These are phyloP conservation scores for Julus scanicus DNA, from an alignment of 2,888 invertebrate genomes.

Conservation along the genomic window DNA sequence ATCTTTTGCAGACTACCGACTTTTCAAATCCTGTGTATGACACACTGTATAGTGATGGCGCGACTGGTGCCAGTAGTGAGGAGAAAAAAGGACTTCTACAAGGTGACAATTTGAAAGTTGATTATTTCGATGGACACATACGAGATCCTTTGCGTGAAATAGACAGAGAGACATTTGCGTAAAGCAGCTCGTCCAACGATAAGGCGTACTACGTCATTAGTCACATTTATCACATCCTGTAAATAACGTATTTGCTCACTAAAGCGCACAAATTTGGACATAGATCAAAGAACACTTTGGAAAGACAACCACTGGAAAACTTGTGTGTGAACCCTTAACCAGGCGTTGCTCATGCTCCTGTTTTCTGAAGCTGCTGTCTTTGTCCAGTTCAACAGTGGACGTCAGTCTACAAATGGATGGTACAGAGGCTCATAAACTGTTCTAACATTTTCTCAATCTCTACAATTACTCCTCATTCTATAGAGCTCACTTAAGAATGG, in stretches of 20 bases:
- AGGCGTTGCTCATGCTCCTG: background rate
- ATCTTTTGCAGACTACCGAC: constrained; percentile 72
- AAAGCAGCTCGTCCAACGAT: constrained; percentile 20
- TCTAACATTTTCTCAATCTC: constrained; percentile 10
- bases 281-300: background rate
- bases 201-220: constrained; percentile 3
- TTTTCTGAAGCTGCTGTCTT: background rate
- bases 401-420: background rate
- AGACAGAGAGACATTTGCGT: constrained; percentile 57
- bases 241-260: constrained; percentile 36
- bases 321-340: background rate
- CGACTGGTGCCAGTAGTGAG: constrained; percentile 64
- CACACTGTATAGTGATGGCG: constrained; percentile 74
- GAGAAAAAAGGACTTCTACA: constrained; percentile 67
- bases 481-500: background rate
- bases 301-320: background rate
- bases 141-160: constrained; percentile 53
- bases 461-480: background rate
- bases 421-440: background rate
- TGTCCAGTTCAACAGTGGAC: background rate
- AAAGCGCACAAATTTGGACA: constrained; percentile 12
- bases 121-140: constrained; percentile 57
- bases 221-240: constrained; percentile 35
- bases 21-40: constrained; percentile 90
- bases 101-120: constrained; percentile 59